Evolutionary conservation across 2,797 vertebrate species (phyloP).

Genomic region (Rhinophrynus dorsalis): DNA sequence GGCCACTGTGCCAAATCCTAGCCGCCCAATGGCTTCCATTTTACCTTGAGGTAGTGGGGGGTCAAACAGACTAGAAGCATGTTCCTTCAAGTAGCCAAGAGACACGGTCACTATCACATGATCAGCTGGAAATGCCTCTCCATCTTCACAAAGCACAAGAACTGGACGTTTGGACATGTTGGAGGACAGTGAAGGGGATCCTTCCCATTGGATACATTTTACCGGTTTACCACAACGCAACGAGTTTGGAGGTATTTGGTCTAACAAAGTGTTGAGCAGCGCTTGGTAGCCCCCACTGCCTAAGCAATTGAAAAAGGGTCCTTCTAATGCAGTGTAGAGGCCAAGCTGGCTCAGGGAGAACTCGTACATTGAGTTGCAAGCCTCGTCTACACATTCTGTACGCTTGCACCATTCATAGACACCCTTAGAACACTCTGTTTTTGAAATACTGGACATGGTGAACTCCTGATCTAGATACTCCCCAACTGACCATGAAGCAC

Average conservation of each 20-base stretch:
- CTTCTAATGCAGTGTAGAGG: conserved; percentile 57
- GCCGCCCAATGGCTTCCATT: conserved; percentile 54
- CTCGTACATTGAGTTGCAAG: conserved; percentile 63
- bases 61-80: conserved; percentile 52
- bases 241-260: conserved; percentile 43
- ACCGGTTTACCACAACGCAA: conserved; percentile 54
- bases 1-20: conserved; percentile 61
- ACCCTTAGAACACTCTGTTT: conserved; percentile 26
- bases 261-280: conserved; percentile 54
- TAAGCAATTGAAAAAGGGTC: conserved; percentile 59
- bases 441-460: conserved; percentile 34
- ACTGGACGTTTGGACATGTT: conserved; percentile 31
- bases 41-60: conserved; percentile 56
- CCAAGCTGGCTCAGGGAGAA: conserved; percentile 56
- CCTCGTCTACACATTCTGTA: conserved; percentile 62
- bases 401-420: conserved; percentile 66
- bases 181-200: background rate
- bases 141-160: conserved; percentile 56
- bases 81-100: conserved; percentile 58
- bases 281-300: conserved; percentile 59
- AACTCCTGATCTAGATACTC: conserved; percentile 59
- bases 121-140: conserved; percentile 55
- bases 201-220: conserved; percentile 53
- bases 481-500: conserved; percentile 53
- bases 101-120: conserved; percentile 62